Evolutionary conservation across 92 coral and sea anemone species (phyloP), one percentile per base, ranked within the genome.

Genomic region (Micromussa lordhowensis): DNA sequence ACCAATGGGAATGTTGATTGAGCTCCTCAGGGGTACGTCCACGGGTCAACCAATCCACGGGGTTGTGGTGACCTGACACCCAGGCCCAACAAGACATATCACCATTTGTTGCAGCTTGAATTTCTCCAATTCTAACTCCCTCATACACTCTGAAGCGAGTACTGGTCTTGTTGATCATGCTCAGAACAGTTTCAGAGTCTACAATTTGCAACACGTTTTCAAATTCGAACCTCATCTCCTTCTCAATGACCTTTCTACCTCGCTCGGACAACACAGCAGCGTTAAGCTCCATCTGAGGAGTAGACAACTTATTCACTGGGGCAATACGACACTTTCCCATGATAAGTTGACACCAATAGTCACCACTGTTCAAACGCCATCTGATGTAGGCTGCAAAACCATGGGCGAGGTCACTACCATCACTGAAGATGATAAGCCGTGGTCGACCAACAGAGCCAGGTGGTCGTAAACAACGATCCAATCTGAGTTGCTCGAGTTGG

Each of bases 261-360:
- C 91, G 79, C 70, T 94, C 92, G 63, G 93, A 90, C 78, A 90
- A 79, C 70, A 92, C 94, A 21, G 92, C 92, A 14, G 79, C 93
- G 55, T 86, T 82, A 0, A 86, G 64, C 78, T 92, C 95, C 93
- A 94, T 92, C 68, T 92, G 91, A 9, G 96, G 95, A 31, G 96
- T 94, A 0, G 93, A 83, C 69, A 92, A 55, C 68, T 92, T 92
- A 32, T 59, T 85, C 35, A 92, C 70, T 24, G 92, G 95, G 66
- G 91, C 94, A n/a, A 87, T 85, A 0, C 95, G 91, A 90, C 92
- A 80, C 77, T 90, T 94, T 38, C 92, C 94, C 94, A 92, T 88
- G 63, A 92, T 90, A 22, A 90, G 92, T 55, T 86, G 71, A 40
- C 97, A 90, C 83, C 89, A 82, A 49, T 75, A 92, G 21, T 81